Base-by-base conservation (phyloP, 1,140 invertebrate species). In the Camponotus vicinus region DNA sequence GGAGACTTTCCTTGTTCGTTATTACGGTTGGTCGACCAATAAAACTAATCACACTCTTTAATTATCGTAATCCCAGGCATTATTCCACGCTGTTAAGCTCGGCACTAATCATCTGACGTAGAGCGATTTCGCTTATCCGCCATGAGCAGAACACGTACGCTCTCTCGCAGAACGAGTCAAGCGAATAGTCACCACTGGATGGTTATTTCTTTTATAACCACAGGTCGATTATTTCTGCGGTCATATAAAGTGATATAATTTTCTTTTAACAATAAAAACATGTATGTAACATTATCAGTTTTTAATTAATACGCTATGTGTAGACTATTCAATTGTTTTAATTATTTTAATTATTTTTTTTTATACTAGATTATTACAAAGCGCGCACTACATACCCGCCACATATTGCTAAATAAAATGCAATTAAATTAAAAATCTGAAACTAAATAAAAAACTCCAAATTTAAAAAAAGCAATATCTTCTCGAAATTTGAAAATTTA, bases 51-150 rank as follows among this genome's bases (percentile, higher is more conserved):
- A 34, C 69, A 37, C 79, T 75, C 79, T 83, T 83, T 83, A 83
- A 83, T 83, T 83, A 83, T 73, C 79, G 79, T 83, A 83, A 83
- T 73, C 69, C 79, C 55, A 40, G 69, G 40, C 79, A 83, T 83
- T 83, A 83, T 83, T 83, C 79, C 32, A 49, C 61, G 63, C 82
- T 86, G 89, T 90, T 87, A 89, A 87, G 84, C 88, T 73, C 67
- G 7, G 61, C 78, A 87, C 89, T 90, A 89, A 89, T 89, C 89
- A 88, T 87, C 76, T 82, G 63, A 86, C 71, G 73, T 76, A 71
- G 78, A 89, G 45, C 82, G 69, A 86, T 82, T 86, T 71, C 83
- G 55, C 63, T 87, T 70, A 75, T 61, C 79, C 78, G 27, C 71
- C 45, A 71, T 79, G 83, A 73, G 83, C 85, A 71, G 78, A 76